phyloP scores from a whole-genome alignment of 2,888 invertebrate genomes.

The Apamea epomidion region DNA sequence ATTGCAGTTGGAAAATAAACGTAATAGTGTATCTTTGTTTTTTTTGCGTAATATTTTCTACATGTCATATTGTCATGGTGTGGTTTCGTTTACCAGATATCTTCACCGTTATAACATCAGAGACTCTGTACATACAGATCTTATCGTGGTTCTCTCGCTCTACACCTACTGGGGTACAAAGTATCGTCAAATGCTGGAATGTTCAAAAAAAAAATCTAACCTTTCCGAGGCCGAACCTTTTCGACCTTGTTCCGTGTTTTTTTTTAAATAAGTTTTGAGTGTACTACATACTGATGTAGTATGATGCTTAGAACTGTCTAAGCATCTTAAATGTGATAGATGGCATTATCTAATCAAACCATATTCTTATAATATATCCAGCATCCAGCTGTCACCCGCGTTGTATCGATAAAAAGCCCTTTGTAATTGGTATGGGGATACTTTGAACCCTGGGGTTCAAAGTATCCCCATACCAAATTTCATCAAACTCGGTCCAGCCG shows the following conservation, averaged over 20 bases:
- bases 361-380: background rate
- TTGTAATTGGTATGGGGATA: too few relatives aligned
- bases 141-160: background rate
- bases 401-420: background rate
- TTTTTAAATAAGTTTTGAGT: background rate
- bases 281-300: too few relatives aligned
- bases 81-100: background rate
- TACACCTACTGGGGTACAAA: background rate
- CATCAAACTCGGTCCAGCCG: background rate
- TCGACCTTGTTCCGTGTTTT: background rate
- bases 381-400: background rate
- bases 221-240: background rate
- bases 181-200: too few relatives aligned
- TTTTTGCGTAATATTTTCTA: background rate
- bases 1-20: conserved; percentile 51
- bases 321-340: background rate
- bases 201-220: background rate
- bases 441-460: too few relatives aligned
- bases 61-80: background rate
- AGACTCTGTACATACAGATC: background rate
- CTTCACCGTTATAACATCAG: background rate
- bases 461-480: background rate
- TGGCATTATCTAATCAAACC: background rate
- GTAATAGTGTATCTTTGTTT: conserved; percentile 10
- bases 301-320: too few relatives aligned